Base-by-base conservation (phyloP, 1,140 invertebrate genomes). In the Heliothis subflexa region DNA sequence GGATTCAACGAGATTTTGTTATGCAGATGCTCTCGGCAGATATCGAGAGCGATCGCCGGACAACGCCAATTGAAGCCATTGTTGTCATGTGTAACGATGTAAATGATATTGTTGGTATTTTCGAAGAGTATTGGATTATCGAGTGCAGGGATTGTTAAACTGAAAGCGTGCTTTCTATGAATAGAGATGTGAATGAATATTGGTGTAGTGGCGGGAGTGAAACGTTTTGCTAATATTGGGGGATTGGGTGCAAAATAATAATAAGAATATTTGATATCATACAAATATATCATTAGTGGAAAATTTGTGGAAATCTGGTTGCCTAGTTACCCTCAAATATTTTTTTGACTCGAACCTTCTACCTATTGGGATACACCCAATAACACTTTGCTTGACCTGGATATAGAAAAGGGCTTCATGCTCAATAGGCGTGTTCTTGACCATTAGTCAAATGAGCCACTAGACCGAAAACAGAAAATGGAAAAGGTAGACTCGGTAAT, bases 1-100 rank as follows among this genome's bases (percentile, higher is more conserved):
- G 40, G 79, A 74, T 74, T 61, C 55, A 59, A 70, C 45, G 47
- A 28, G 45, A 84, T 81, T 78, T 75, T 78, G 83, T 86, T 84
- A 84, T 84, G 85, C 73, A 84, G 83, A 86, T 86, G 73, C 76
- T 64, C 79, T 73, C 75, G 55, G 74, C 68, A 81, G 81, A 78
- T 84, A 82, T 82, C 79, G 74, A 74, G 62, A 33, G 73, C 76
- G 78, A 82, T 83, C 68, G 78, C 75, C 74, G 83, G 79, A 86
- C 83, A 78, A 78, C 70, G 70, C 59, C 82, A 81, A 81, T 84
- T 82, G 77, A 25, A 49, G 57, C 54, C 71, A 47, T 68, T 78
- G 40, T 70, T 57, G 64, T n/a, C 18, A 66, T 78, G 49, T 75
- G 45, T 75, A 49, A 33, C 59, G 59, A 61, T 62, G 28, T 76